phyloP scores from a whole-genome alignment of 2,888 invertebrate genomes.

The Acronicta leporina region DNA sequence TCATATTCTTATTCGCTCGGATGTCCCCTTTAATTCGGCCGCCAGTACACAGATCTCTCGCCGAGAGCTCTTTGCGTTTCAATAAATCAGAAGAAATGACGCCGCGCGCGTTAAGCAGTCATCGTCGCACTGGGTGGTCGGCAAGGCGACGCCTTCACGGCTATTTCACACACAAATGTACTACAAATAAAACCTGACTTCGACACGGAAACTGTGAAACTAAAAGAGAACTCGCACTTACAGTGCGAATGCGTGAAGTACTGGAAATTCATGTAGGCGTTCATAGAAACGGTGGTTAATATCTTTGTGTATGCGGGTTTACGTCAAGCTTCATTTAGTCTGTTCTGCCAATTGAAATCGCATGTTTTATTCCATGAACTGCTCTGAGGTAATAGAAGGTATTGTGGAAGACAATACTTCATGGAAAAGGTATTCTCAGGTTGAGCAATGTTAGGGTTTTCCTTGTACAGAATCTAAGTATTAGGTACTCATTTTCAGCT shows the following conservation, averaged over 20 bases:
- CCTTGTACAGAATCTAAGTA: too few relatives aligned
- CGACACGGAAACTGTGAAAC: constrained; percentile 72
- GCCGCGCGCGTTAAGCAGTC: constrained; percentile 84
- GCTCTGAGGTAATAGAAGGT: background rate
- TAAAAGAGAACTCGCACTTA: constrained; percentile 62
- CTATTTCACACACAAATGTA: constrained; percentile 79
- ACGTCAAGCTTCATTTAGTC: constrained; percentile 23
- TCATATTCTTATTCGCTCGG: constrained; percentile 31
- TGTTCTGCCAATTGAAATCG: constrained; percentile 19
- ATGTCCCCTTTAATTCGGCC: constrained; percentile 54
- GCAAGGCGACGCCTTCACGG: constrained; percentile 78
- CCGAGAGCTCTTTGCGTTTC: constrained; percentile 76
- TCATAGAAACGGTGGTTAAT: constrained; percentile 35
- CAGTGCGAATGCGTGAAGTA: constrained; percentile 48
- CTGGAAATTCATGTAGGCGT: constrained; percentile 41
- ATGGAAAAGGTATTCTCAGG: too few relatives aligned
- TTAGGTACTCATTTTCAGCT: too few relatives aligned
- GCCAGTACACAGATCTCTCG: constrained; percentile 64
- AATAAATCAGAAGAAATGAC: constrained; percentile 88
- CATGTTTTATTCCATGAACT: background rate
- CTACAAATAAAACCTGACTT: constrained; percentile 78
- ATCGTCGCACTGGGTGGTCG: constrained; percentile 86
- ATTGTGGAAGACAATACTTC: background rate
- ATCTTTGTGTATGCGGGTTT: constrained; percentile 17
- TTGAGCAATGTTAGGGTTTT: too few relatives aligned